Base-by-base conservation (phyloP, 2,888 invertebrate genomes). In the Melieria omissa region DNA sequence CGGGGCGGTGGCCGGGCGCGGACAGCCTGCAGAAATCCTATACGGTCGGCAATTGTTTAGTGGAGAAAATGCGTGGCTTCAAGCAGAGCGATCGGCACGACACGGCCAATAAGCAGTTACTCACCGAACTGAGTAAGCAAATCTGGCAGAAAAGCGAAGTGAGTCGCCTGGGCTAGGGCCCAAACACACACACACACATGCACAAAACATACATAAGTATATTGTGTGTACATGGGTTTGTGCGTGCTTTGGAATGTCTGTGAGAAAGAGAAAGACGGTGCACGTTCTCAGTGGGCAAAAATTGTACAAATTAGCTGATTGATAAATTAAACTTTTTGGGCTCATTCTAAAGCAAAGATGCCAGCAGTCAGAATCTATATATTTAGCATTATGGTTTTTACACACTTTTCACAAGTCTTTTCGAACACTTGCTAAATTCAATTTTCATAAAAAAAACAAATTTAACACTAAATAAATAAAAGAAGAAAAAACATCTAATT, bases 1-100 rank as follows among this genome's bases (percentile, higher is more conserved):
- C 12, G 16, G 45, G 46, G 29, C 16, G 12, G n/a, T 62, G 46
- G 44, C 12, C 14, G 16, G 10, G 2, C 62, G 9, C 12, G 14
- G 16, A 60, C 44, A 54, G 52, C 7, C 54, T 80, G 58, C 88
- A 88, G 77, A 88, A 88, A 73, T 89, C 89, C 0, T 88, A 88
- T 14, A 88, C 88, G 41, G 85, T 88, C 67, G 89, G 88, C 85
- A 86, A 87, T 78, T 91, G 91, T 83, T 89, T 91, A 14, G 89
- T 94, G 74, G 90, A 93, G 82, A 91, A 90, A 66, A 90, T 90
- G 76, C 89, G 95, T 46, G 94, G 95, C 49, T 94, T 94, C 87
- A 94, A 94, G 82, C 95, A 95, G 1, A 95, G 95, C 3, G 95
- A 96, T 87, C 92, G 92, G 83, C 75, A 81, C 73, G 95, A 96